Conservation (phyloP, 2,113 vertebrate genomes). For the Copsychus sechellarum region DNA sequence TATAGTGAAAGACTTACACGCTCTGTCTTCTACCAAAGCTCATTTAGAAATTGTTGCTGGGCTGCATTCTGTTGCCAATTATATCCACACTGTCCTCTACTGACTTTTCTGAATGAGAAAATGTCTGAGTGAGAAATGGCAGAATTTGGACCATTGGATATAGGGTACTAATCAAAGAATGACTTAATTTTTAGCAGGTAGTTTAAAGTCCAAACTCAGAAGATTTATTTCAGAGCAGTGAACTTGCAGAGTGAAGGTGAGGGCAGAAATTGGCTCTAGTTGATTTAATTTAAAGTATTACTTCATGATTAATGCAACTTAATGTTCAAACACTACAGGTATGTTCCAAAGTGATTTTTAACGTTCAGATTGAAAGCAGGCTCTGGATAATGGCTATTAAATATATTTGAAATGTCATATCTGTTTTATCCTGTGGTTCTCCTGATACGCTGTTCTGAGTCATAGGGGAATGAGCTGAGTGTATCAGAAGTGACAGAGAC, state of each 20-base stretch:
- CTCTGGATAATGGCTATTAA: slow-evolving; percentile 60
- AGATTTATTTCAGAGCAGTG: slow-evolving; percentile 18
- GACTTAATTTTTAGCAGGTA: slow-evolving; percentile 21
- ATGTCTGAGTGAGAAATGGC: neutral
- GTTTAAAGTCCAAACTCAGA: slow-evolving; percentile 24
- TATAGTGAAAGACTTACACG: neutral
- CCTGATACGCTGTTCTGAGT: slow-evolving; percentile 37
- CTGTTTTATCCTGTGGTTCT: slow-evolving; percentile 44
- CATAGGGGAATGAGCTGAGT: slow-evolving; percentile 33
- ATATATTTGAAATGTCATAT: slow-evolving; percentile 51
- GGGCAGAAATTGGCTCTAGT: slow-evolving; percentile 8
- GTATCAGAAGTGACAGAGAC: slow-evolving; percentile 44
- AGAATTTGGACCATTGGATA: slow-evolving; percentile 31
- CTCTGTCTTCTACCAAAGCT: slow-evolving; percentile 13
- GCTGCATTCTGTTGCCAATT: slow-evolving; percentile 15
- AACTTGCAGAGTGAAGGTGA: slow-evolving; percentile 19
- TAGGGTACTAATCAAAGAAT: neutral
- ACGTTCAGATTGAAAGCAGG: slow-evolving; percentile 29
- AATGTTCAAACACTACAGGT: slow-evolving; percentile 27
- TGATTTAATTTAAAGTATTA: slow-evolving; percentile 37
- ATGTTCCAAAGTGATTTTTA: slow-evolving; percentile 49
- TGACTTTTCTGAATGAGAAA: neutral
- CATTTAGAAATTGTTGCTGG: slow-evolving; percentile 2
- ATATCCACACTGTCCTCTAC: neutral
- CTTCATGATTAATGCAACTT: slow-evolving; percentile 24